A percentile compares a stretch with the other conserved stretches of the same genome.
Evolutionary conservation across 1,140 invertebrate genomes (phyloP).

Genomic region (Phymorhynchus buccinoides): DNA sequence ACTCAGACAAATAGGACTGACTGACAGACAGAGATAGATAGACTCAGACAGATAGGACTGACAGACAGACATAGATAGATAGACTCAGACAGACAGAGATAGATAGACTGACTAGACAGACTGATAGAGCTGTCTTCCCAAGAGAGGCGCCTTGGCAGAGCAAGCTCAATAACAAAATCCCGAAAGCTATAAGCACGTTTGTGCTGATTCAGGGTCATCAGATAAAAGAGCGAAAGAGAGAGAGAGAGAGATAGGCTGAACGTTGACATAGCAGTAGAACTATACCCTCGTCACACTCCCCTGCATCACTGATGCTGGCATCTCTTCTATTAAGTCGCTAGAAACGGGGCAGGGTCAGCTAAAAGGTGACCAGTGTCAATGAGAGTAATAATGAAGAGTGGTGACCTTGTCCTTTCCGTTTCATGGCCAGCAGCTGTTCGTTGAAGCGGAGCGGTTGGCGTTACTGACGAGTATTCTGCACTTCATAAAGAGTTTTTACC

Average conservation of each 20-base stretch:
- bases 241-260: background rate
- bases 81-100: no score
- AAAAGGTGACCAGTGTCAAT: background rate
- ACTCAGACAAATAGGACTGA: no score
- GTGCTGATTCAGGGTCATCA: constrained; percentile 24
- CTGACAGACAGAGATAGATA: no score
- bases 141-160: no score
- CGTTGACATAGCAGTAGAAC: no score
- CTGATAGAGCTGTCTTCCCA: no score
- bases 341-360: background rate
- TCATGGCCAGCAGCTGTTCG: background rate
- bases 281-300: background rate
- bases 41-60: no score
- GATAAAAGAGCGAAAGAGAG: background rate
- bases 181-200: constrained; percentile 21
- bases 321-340: background rate
- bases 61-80: no score
- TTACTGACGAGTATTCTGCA: background rate
- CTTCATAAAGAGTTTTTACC: background rate
- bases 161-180: no score
- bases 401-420: background rate
- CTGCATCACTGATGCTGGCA: background rate
- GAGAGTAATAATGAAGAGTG: background rate
- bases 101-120: no score
- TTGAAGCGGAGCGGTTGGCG: background rate